Evolutionary conservation across 2,797 vertebrate species (phyloP).

Genomic region (Falco novaeseelandiae): DNA sequence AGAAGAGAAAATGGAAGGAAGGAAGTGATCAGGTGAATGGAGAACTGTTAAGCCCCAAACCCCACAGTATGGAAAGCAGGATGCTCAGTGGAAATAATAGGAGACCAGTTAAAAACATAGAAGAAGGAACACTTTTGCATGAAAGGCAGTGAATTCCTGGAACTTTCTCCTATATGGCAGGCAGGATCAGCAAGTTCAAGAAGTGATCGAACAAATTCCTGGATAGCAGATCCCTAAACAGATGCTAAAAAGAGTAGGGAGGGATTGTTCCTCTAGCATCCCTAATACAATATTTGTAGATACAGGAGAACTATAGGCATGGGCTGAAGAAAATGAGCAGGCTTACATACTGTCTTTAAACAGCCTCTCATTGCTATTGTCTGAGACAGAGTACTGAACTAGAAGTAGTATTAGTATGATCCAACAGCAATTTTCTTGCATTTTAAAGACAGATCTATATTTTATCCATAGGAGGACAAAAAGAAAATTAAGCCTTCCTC

Average conservation of each 20-base stretch:
- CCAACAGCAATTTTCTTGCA: background rate
- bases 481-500: background rate
- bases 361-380: background rate
- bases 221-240: background rate
- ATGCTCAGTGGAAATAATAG: background rate
- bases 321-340: background rate
- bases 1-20: background rate
- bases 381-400: background rate
- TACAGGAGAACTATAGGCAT: background rate
- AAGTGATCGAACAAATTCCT: background rate
- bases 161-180: background rate
- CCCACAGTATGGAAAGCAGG: background rate
- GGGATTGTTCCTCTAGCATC: background rate
- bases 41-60: background rate
- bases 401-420: background rate
- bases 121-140: background rate
- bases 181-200: background rate
- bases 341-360: background rate
- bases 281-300: background rate
- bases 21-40: background rate
- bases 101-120: background rate
- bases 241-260: background rate
- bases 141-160: background rate
- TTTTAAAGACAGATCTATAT: background rate
- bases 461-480: background rate